These are phyloP conservation scores for Amblyjoppa proteus DNA, from an alignment of 2,888 invertebrate genomes.

Conservation along the genomic window DNA sequence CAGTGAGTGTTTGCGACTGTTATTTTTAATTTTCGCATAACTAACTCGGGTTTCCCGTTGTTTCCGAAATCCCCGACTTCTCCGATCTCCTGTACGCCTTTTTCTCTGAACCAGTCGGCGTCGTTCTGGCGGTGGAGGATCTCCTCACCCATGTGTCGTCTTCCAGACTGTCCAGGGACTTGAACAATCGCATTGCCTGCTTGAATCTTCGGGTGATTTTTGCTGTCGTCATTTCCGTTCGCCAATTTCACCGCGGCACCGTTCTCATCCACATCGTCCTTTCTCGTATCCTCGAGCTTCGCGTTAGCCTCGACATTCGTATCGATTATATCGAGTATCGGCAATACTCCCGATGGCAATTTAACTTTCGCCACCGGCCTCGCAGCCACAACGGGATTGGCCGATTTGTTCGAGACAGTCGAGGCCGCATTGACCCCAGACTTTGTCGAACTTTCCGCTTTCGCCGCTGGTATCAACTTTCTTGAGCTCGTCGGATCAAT, in stretches of 20 bases:
- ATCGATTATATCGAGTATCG: slow-evolving; percentile 80
- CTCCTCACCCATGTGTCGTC: slow-evolving; percentile 73
- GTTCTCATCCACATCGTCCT: slow-evolving; percentile 68
- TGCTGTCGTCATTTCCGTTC: slow-evolving; percentile 60
- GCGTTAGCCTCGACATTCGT: slow-evolving; percentile 67
- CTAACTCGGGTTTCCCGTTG: slow-evolving; percentile 78
- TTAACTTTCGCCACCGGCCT: slow-evolving; percentile 75
- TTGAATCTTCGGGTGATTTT: slow-evolving; percentile 52
- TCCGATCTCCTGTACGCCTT: slow-evolving; percentile 82
- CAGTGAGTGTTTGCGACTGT: background rate
- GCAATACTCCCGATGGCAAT: slow-evolving; percentile 81
- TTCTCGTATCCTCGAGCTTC: slow-evolving; percentile 64
- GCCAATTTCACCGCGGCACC: slow-evolving; percentile 44
- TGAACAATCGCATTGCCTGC: slow-evolving; percentile 69
- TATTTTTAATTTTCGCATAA: background rate
- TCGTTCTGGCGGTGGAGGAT: slow-evolving; percentile 70
- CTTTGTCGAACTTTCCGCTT: slow-evolving; percentile 69
- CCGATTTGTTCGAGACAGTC: slow-evolving; percentile 68
- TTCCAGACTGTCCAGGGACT: slow-evolving; percentile 49
- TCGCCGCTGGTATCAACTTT: slow-evolving; percentile 59
- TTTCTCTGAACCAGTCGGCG: slow-evolving; percentile 74
- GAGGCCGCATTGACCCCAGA: slow-evolving; percentile 69
- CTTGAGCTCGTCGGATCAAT: slow-evolving; percentile 68
- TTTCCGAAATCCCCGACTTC: slow-evolving; percentile 79
- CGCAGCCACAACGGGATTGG: slow-evolving; percentile 46